Evolutionary conservation across 1,140 invertebrate species (phyloP).

Genomic region (Drosophila ironensis): DNA sequence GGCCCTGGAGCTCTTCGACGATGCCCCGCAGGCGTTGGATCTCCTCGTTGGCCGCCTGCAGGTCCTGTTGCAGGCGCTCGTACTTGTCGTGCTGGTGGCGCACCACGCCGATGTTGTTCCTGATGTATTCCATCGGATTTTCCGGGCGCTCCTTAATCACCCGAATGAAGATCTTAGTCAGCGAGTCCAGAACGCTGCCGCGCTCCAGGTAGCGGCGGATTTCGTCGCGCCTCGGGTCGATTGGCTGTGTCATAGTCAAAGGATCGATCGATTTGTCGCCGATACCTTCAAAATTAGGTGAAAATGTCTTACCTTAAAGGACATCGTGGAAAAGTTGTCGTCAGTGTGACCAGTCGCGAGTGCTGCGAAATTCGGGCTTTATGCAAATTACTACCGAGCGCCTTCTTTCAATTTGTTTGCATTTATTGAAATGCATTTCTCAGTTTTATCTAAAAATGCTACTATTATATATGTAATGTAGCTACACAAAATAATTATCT

Average conservation of each 20-base stretch:
- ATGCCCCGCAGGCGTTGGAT: slow-evolving; percentile 66
- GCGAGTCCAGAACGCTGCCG: slow-evolving; percentile 93
- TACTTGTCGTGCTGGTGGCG: slow-evolving; percentile 68
- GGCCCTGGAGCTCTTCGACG: slow-evolving; percentile 54
- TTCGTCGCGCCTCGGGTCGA: slow-evolving; percentile 95
- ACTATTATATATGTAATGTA: too few relatives aligned
- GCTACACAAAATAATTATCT: too few relatives aligned
- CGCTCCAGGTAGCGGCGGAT: slow-evolving; percentile 95
- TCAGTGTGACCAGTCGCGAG: not conserved
- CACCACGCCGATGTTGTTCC: slow-evolving; percentile 83
- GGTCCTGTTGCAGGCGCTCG: slow-evolving; percentile 67
- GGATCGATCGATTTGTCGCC: not conserved
- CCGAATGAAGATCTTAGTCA: slow-evolving; percentile 92
- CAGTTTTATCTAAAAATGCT: too few relatives aligned
- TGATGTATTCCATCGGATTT: slow-evolving; percentile 92
- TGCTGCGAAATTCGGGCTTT: too few relatives aligned
- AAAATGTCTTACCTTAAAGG: slow-evolving; percentile 63
- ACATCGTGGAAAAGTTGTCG: slow-evolving; percentile 58
- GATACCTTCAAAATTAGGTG: not conserved
- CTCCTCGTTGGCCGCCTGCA: slow-evolving; percentile 65
- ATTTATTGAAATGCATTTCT: too few relatives aligned
- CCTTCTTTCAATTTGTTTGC: too few relatives aligned
- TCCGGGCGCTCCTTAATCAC: slow-evolving; percentile 96
- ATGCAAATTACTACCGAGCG: too few relatives aligned
- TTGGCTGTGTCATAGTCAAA: slow-evolving; percentile 82